Evolutionary conservation across 2,113 vertebrate genomes (phyloP).

Genomic region (Montifringilla adamsi): DNA sequence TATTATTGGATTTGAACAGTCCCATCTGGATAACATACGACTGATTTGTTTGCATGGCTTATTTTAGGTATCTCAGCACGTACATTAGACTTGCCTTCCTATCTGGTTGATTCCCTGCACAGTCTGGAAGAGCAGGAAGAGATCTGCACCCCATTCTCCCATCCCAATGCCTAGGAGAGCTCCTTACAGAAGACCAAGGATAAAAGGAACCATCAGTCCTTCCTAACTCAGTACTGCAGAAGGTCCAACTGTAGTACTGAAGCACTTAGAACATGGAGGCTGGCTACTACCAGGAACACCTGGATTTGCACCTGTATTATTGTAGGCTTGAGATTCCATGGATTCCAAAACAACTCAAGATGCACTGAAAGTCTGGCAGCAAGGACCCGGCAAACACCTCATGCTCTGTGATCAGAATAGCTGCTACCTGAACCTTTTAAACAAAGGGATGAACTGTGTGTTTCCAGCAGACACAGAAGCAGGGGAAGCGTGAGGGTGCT

Average conservation of each 20-base stretch:
- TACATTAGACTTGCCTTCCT: neutral
- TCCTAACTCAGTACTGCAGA: neutral
- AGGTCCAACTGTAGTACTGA: neutral
- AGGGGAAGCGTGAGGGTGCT: neutral
- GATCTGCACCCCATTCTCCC: neutral
- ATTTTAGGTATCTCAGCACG: constrained; percentile 46
- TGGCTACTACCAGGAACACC: neutral
- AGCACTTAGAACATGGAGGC: neutral
- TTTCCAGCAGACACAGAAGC: neutral
- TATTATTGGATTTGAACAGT: constrained; percentile 63
- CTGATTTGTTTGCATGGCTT: constrained; percentile 58
- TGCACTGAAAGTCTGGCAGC: neutral
- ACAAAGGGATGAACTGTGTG: rapidly evolving
- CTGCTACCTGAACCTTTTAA: neutral
- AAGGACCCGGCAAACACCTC: neutral
- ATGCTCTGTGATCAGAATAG: neutral
- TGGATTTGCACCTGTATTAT: neutral
- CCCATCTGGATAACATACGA: constrained; percentile 53
- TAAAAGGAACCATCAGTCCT: neutral
- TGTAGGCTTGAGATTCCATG: neutral
- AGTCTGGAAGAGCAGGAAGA: neutral
- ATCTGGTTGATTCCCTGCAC: neutral
- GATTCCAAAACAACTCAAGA: neutral
- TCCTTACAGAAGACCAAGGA: neutral
- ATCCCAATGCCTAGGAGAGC: neutral